Percentiles rank a stretch among this genome's conserved stretches.
phyloP scores from a whole-genome alignment of 2,888 invertebrate species.

The Brenthis ino region DNA sequence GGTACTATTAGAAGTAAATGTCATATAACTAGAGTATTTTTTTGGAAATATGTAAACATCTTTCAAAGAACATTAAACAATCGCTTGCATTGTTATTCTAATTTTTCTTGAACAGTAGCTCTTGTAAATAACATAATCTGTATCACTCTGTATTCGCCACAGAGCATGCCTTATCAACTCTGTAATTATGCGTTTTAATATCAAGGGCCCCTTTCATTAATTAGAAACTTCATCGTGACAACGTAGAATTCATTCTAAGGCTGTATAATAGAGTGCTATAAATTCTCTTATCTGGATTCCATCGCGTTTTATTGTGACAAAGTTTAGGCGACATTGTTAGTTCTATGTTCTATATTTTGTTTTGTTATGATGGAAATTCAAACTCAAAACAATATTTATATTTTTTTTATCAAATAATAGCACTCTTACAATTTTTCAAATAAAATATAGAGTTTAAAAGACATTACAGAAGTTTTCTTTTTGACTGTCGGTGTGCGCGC shows the following conservation, averaged over 20 bases:
- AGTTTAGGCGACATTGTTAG: slow-evolving; percentile 38
- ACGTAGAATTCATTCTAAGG: slow-evolving; percentile 46
- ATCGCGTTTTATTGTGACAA: slow-evolving; percentile 51
- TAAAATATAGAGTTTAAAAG: no score
- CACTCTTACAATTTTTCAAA: no score
- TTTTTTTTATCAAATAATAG: no score
- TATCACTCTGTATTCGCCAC: slow-evolving; percentile 30
- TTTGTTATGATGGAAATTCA: slow-evolving; percentile 13
- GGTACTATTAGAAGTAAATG: no score
- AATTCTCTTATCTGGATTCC: slow-evolving; percentile 49
- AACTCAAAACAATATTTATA: neutral
- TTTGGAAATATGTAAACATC: no score
- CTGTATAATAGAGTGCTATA: slow-evolving; percentile 51
- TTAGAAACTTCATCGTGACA: slow-evolving; percentile 56
- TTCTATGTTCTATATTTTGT: slow-evolving; percentile 29
- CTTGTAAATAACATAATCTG: slow-evolving; percentile 14
- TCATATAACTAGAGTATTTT: no score
- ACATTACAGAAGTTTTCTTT: no score
- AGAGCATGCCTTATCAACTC: slow-evolving; percentile 38
- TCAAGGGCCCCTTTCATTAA: slow-evolving; percentile 52
- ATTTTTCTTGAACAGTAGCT: neutral
- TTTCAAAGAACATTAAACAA: no score
- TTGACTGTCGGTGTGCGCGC: no score
- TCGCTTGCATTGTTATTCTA: neutral
- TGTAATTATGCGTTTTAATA: slow-evolving; percentile 40